phyloP scores from a whole-genome alignment of 2,888 invertebrate genomes.

The Trypoxylon attenuatum region DNA sequence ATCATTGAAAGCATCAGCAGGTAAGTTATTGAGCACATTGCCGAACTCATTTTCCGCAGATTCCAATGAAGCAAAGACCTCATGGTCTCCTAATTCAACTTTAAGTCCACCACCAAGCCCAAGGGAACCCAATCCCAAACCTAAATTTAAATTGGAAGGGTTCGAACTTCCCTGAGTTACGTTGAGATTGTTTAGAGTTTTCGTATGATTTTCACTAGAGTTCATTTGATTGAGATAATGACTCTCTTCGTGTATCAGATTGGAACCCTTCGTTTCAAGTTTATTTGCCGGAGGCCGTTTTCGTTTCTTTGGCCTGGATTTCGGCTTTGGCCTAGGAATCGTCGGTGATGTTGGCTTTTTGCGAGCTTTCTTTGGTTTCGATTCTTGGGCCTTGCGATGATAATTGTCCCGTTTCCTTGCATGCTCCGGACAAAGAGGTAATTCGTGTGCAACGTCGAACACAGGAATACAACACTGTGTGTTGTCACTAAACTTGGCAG shows the following conservation, averaged over 20 bases:
- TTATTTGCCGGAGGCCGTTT: constrained; percentile 65
- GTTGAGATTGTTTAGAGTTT: constrained; percentile 70
- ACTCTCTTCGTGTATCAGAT: constrained; percentile 51
- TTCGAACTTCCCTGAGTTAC: constrained; percentile 62
- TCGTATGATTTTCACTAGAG: constrained; percentile 61
- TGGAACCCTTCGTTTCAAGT: constrained; percentile 54
- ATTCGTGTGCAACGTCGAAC: constrained; percentile 85
- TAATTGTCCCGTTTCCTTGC: constrained; percentile 90
- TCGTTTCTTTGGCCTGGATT: constrained; percentile 70
- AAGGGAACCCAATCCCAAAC: constrained; percentile 66
- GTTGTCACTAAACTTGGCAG: constrained; percentile 86
- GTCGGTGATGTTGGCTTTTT: constrained; percentile 77
- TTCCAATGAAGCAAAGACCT: constrained; percentile 72
- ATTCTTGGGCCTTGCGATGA: constrained; percentile 84
- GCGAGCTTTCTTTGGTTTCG: constrained; percentile 84
- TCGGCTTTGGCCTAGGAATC: constrained; percentile 75
- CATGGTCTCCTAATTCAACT: constrained; percentile 71
- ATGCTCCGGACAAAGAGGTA: constrained; percentile 91
- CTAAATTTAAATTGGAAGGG: constrained; percentile 62
- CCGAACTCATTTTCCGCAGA: constrained; percentile 84
- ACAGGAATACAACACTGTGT: constrained; percentile 87
- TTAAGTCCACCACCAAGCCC: constrained; percentile 67
- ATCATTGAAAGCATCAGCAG: constrained; percentile 89
- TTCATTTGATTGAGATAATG: constrained; percentile 60
- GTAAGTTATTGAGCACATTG: constrained; percentile 86